phyloP scores from a whole-genome alignment of 1,140 invertebrate species.

The Heliconius hermathena region DNA sequence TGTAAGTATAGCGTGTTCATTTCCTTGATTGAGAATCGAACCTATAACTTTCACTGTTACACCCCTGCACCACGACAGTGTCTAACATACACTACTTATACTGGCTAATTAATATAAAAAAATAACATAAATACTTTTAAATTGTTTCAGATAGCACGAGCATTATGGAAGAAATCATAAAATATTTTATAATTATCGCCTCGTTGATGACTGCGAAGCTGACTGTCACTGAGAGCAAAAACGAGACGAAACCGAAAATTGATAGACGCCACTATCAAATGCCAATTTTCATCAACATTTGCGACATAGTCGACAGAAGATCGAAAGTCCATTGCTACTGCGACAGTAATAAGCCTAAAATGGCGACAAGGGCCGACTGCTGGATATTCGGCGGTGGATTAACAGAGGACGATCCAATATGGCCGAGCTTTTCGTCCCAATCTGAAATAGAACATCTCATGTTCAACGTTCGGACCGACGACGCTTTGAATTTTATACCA shows the following conservation, averaged over 20 bases:
- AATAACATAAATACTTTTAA: slow-evolving; percentile 17
- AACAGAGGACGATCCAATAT: slow-evolving; percentile 84
- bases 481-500: slow-evolving; percentile 86
- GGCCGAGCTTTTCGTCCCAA: slow-evolving; percentile 88
- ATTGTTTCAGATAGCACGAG: slow-evolving; percentile 64
- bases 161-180: slow-evolving; percentile 67
- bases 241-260: slow-evolving; percentile 65
- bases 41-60: no score
- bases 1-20: no score
- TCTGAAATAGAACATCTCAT: slow-evolving; percentile 85
- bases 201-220: slow-evolving; percentile 68
- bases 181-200: slow-evolving; percentile 69
- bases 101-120: no score
- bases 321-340: slow-evolving; percentile 79
- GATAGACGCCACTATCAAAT: slow-evolving; percentile 65
- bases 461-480: slow-evolving; percentile 86
- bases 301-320: slow-evolving; percentile 71
- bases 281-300: slow-evolving; percentile 73
- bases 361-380: slow-evolving; percentile 80
- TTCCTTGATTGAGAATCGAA: no score
- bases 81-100: no score
- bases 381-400: slow-evolving; percentile 85
- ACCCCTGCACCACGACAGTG: no score
- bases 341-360: slow-evolving; percentile 69
- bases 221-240: slow-evolving; percentile 67